Base-by-base conservation (phyloP, 2,797 vertebrate species). In the Enteromius thamalakanensis region DNA sequence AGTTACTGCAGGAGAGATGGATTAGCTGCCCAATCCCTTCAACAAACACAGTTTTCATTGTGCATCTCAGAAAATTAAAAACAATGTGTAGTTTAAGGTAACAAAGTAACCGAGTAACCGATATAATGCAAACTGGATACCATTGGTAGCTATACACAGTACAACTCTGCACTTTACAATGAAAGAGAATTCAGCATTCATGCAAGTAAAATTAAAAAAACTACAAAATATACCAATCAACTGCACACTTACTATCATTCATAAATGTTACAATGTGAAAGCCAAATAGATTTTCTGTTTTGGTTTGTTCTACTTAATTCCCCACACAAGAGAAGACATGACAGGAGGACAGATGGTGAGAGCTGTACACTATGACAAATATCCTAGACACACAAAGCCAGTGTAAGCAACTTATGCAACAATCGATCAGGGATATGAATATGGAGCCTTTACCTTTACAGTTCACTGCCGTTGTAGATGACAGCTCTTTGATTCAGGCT, bases 381-480 rank as follows among this genome's bases (percentile, higher is more conserved):
- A 85, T 64, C n/a, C 17, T 51, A 81, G 78, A 72, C 49, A 78
- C 72, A 69, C 82, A 74, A 67, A 51, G 12, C 40, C 55, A 87
- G 15, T 23, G 78, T 80, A 10, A 75, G 67, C 29, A 45, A 81
- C 4, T 76, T 90, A 91, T 86, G 87, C 91, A 90, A 91, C 87
- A 86, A 65, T 53, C 67, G 75, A 84, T 86, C 86, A 85, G 74
- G 53, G 49, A 85, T 87, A 92, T 90, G 19, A 93, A 93, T 91
- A 92, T 90, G 87, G 85, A 91, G 91, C 80, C 60, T 91, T 93
- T 94, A 95, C 94, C 94, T 95, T 93, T 81, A 87, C 86, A 85
- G 81, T 87, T 87, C 86, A 84, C 82, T 83, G 90, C 80, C 87
- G 83, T 80, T 70, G 67, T 53, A 76, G 60, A 70, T 76, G 74